Percentiles rank a stretch among this genome's conserved stretches.
Evolutionary conservation across 1,140 invertebrate species (phyloP).

Genomic region (Leptopilina clavipes): DNA sequence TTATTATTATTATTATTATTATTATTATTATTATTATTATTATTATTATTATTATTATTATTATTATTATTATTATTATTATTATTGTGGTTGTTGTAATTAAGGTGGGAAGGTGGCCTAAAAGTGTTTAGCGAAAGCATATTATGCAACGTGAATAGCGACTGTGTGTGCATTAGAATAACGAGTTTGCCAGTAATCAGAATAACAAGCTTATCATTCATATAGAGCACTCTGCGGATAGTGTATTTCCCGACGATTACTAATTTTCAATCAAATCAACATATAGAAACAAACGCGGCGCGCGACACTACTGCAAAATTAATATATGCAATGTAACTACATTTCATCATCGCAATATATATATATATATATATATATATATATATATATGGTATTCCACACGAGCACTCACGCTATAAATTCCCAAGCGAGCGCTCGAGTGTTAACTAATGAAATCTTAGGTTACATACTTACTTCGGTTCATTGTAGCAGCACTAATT

Average conservation of each 20-base stretch:
- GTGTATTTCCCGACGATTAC: conserved; percentile 41
- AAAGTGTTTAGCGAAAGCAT: conserved; percentile 4
- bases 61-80: too few relatives aligned
- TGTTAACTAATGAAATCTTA: conserved; percentile 64
- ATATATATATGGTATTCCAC: conserved; percentile 45
- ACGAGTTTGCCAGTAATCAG: conserved; percentile 32
- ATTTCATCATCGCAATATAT: neutral
- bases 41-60: too few relatives aligned
- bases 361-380: too few relatives aligned
- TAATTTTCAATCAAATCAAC: conserved; percentile 55
- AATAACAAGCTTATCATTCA: conserved; percentile 40
- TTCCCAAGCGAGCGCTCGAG: conserved; percentile 58
- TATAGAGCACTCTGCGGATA: conserved; percentile 2
- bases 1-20: too few relatives aligned
- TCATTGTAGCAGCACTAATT: conserved; percentile 55
- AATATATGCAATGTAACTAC: conserved; percentile 51
- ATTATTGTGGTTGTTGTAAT: too few relatives aligned
- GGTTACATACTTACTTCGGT: conserved; percentile 58
- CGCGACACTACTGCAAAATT: conserved; percentile 50
- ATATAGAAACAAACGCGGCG: conserved; percentile 46
- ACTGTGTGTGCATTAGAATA: conserved; percentile 17
- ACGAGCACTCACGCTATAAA: conserved; percentile 54
- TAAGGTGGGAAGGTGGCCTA: neutral
- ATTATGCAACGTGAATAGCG: neutral
- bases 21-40: too few relatives aligned